These are phyloP conservation scores for Eidolon helvum DNA, from an alignment of 2,113 vertebrate genomes.

Conservation along the genomic window DNA sequence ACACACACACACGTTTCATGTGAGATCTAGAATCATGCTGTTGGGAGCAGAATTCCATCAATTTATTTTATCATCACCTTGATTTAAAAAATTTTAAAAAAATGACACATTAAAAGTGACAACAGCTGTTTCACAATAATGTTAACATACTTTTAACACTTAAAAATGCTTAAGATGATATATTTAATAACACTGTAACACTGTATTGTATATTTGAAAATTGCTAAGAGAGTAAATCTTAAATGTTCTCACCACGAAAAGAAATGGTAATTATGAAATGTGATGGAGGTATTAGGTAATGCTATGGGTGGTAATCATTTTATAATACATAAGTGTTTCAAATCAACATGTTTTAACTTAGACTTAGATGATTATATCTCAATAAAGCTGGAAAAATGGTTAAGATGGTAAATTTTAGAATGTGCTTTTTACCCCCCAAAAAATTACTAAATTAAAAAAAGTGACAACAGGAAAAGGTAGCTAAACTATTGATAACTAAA, in stretches of 20 bases:
- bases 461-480: background rate
- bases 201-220: background rate
- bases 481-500: background rate
- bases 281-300: background rate
- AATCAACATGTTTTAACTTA: background rate
- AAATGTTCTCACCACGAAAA: background rate
- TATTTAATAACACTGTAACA: background rate
- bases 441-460: background rate
- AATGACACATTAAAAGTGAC: background rate
- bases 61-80: background rate
- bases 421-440: background rate
- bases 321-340: background rate
- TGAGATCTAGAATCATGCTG: background rate
- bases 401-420: background rate
- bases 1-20: background rate
- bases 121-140: background rate
- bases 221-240: background rate
- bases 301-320: background rate
- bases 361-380: background rate
- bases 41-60: background rate
- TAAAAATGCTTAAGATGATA: background rate
- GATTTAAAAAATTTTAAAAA: background rate
- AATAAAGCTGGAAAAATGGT: background rate
- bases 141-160: background rate
- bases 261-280: background rate